A percentile compares a stretch with the other conserved stretches of the same genome.
These are phyloP conservation scores for Bergia puertoricense DNA, from an alignment of 92 coral and sea anemone genomes.

Conservation along the genomic window DNA sequence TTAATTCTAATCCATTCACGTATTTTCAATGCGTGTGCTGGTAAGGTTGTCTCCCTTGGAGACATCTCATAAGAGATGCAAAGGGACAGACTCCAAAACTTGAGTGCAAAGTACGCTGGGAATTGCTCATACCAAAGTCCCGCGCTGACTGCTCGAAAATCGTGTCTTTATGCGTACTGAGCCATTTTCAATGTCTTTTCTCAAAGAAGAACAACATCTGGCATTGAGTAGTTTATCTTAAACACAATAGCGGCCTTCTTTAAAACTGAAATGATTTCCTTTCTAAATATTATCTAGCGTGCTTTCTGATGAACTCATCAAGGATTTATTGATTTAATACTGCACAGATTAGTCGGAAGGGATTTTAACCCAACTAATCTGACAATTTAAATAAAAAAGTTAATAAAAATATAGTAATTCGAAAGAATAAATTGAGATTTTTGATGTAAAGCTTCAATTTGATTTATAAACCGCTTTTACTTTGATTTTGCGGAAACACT, in stretches of 20 bases:
- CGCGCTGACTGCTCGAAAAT: not conserved
- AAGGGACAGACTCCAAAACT: not conserved
- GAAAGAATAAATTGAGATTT: not conserved
- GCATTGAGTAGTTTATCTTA: not conserved
- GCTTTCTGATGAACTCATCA: not conserved
- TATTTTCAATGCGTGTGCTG: not conserved
- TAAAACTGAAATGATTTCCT: not conserved
- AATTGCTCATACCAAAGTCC: not conserved
- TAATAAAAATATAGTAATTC: not conserved
- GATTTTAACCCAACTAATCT: not conserved
- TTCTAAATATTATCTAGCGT: not conserved
- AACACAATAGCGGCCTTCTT: not conserved
- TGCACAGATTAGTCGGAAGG: not conserved
- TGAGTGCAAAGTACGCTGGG: slow-evolving; percentile 4
- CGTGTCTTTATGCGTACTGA: not conserved
- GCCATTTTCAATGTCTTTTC: not conserved
- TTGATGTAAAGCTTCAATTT: not conserved
- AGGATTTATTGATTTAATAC: not conserved
- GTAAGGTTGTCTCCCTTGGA: not conserved
- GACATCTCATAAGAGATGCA: not conserved
- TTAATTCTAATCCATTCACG: slow-evolving; percentile 14
- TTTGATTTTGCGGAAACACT: too few species aligned
- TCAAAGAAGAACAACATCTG: not conserved
- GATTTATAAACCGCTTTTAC: not conserved
- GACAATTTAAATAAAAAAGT: not conserved